Conservation (phyloP, 2,888 invertebrate species). For the Odiellus spinosus region DNA sequence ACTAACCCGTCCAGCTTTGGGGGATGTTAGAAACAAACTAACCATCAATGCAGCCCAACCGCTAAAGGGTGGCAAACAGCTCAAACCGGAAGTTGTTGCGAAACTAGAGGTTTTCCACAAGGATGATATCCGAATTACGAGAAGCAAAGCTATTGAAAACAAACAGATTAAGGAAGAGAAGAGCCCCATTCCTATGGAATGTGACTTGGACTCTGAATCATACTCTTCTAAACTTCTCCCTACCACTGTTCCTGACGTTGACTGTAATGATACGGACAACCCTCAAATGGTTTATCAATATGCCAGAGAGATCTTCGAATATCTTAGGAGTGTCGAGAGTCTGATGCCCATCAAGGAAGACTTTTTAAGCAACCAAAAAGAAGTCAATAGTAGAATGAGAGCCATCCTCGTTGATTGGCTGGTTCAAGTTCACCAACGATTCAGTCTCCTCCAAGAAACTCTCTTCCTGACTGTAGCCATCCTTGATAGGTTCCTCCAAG, state of each 20-base stretch:
- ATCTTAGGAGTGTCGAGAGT: slow-evolving; percentile 57
- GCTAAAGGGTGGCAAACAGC: too few species aligned
- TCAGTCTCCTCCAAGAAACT: slow-evolving; percentile 70
- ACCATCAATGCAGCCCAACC: too few species aligned
- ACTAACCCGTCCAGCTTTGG: too few species aligned
- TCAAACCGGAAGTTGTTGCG: too few species aligned
- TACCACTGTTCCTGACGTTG: slow-evolving; percentile 43
- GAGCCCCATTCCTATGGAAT: too few species aligned
- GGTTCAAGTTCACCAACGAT: slow-evolving; percentile 74
- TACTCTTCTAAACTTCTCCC: slow-evolving; percentile 5
- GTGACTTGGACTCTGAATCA: too few species aligned
- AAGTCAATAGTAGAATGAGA: slow-evolving; percentile 67
- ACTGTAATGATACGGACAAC: slow-evolving; percentile 51
- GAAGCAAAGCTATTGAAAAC: too few species aligned
- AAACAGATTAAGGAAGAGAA: too few species aligned
- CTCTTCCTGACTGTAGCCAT: slow-evolving; percentile 73
- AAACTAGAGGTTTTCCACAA: too few species aligned
- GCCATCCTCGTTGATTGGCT: slow-evolving; percentile 83
- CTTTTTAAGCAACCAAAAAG: slow-evolving; percentile 18
- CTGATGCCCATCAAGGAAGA: slow-evolving; percentile 16
- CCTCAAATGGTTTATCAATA: slow-evolving; percentile 66
- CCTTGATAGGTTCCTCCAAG: slow-evolving; percentile 76
- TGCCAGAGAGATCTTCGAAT: slow-evolving; percentile 72
- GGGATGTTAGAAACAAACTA: too few species aligned
- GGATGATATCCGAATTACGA: too few species aligned